These are phyloP conservation scores for Entomobrya proxima DNA, from an alignment of 2,888 invertebrate genomes.

Conservation along the genomic window DNA sequence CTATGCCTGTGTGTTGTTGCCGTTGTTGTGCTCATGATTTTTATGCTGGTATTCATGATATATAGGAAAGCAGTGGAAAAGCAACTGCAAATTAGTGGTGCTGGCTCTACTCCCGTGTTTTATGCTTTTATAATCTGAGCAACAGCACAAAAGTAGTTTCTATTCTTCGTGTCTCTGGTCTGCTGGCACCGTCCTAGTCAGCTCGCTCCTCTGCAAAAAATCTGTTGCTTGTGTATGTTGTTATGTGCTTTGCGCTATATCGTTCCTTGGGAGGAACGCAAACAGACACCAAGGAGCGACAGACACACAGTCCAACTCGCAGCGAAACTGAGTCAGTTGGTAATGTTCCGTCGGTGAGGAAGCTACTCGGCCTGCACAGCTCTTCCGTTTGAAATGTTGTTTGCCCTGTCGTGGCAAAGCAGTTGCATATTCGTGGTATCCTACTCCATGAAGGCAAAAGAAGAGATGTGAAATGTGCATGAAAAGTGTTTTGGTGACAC, in stretches of 20 bases:
- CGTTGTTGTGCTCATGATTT: neutral
- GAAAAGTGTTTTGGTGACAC: neutral
- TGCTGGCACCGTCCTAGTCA: neutral
- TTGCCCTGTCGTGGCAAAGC: too few relatives aligned
- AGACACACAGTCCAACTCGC: neutral
- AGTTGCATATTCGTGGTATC: too few relatives aligned
- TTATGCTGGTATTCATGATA: neutral
- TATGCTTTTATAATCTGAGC: neutral
- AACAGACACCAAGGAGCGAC: too few relatives aligned
- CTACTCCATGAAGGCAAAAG: too few relatives aligned
- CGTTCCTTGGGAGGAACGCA: too few relatives aligned
- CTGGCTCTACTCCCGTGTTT: neutral
- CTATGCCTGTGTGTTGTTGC: conserved; percentile 9
- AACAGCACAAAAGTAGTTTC: neutral
- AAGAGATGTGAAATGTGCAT: too few relatives aligned
- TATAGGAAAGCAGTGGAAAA: neutral
- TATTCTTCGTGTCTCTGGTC: neutral
- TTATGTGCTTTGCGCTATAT: neutral
- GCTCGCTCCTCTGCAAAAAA: conserved; percentile 20
- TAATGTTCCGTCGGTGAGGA: conserved; percentile 30
- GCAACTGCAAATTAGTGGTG: conserved; percentile 14
- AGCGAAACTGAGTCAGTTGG: conserved; percentile 32
- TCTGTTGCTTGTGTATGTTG: conserved; percentile 36
- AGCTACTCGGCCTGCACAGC: neutral
- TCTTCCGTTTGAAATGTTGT: conserved; percentile 12